Evolutionary conservation across 1,140 invertebrate genomes (phyloP), one percentile per base, ranked within the genome.

Genomic region (Leptinotarsa texana): DNA sequence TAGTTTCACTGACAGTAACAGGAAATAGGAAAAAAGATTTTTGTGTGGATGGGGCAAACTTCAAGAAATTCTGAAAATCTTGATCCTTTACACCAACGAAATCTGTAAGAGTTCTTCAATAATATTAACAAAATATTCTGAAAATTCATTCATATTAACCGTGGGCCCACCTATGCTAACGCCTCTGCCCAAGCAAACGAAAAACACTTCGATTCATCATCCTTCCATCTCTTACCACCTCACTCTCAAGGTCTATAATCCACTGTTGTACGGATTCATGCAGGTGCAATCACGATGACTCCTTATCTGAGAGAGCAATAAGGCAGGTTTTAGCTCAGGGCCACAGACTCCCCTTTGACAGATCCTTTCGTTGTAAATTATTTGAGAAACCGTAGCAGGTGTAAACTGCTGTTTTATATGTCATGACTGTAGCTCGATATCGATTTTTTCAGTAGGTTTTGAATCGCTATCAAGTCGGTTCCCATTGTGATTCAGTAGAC

Each of bases 301-400:
- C 66, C 66, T 68, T 68, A 68, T 42, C 33, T 8, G 2, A 33
- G 33, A 27, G 24, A 47, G n/a, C 66, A 27, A 42, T 68, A 68
- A 68, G 66, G 66, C 15, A 18, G 13, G 4, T 49, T 42, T 68
- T 49, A 27, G 66, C 66, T 13, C 3, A 15, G 5, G 17, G 33
- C 24, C 66, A n/a, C 66, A 68, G 66, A 27, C 42, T 68, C 66
- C 33, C 33, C 66, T 42, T 68, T 68, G 66, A 68, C 66, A 68
- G 66, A 68, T 68, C 66, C 11, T 68, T 68, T 68, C 42, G n/a
- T 68, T 27, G 66, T 68, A 47, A 68, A 68, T 68, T 68, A 68
- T 68, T 68, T 68, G 66, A 68, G 66, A 68, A 68, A 68, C 66
- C 33, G 66, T 47, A 15, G 66, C 66, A 68, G 66, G 66, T 68